Percentiles rank a stretch among this genome's conserved stretches.
Evolutionary conservation across 2,888 invertebrate species (phyloP).

Genomic region (Acleris cristana): DNA sequence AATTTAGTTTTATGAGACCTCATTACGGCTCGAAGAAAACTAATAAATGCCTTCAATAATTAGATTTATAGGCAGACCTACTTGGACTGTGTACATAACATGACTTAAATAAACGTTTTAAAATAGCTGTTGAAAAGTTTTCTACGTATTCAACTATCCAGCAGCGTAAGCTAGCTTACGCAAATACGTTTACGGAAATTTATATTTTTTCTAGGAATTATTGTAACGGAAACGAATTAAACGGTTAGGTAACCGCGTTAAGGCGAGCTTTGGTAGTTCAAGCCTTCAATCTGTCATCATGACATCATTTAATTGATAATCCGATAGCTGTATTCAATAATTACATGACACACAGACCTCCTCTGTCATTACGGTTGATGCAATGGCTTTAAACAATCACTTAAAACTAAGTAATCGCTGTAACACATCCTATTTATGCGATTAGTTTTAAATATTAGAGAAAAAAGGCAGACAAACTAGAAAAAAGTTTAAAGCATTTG

Average conservation of each 20-base stretch:
- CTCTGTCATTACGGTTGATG: constrained; percentile 51
- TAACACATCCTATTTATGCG: neutral
- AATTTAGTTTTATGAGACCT: constrained; percentile 43
- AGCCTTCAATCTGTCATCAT: constrained; percentile 43
- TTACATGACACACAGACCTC: constrained; percentile 52
- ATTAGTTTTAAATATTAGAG: too few relatives aligned
- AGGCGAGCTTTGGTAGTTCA: constrained; percentile 4
- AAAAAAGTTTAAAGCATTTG: too few relatives aligned
- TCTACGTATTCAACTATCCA: too few relatives aligned
- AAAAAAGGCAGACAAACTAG: too few relatives aligned
- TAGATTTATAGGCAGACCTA: constrained; percentile 18
- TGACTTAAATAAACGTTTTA: neutral
- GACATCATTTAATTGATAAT: constrained; percentile 60
- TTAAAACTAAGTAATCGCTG: constrained; percentile 34
- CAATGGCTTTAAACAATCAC: constrained; percentile 45
- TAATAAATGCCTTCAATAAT: constrained; percentile 23
- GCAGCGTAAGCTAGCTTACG: too few relatives aligned
- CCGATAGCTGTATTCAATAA: constrained; percentile 58
- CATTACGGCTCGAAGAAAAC: constrained; percentile 15
- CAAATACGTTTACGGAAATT: too few relatives aligned
- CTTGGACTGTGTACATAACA: constrained; percentile 2
- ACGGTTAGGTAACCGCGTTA: neutral
- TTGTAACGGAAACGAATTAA: neutral
- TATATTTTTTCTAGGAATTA: neutral
- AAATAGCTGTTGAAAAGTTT: neutral